Conservation (phyloP, 53 echinoderm and acorn worm species). For the Antedon mediterranea region DNA sequence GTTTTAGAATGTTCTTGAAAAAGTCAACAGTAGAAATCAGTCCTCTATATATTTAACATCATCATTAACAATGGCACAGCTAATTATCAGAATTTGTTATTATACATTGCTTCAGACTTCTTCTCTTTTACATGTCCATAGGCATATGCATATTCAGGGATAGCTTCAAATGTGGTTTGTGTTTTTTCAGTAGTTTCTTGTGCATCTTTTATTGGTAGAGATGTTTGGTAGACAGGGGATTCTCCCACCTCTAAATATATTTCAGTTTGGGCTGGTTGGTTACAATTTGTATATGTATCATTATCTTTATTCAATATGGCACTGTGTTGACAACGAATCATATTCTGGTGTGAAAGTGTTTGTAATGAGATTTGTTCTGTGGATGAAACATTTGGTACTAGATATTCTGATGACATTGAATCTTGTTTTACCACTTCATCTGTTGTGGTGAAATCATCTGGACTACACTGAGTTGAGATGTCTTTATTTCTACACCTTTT, state of each 20-base stretch:
- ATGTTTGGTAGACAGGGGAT: not conserved
- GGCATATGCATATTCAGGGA: too few relatives aligned
- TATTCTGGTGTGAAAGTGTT: not conserved
- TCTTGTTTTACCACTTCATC: not conserved
- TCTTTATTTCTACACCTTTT: not conserved
- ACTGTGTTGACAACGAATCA: not conserved
- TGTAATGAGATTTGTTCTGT: not conserved
- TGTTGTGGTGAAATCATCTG: not conserved
- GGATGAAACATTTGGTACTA: not conserved
- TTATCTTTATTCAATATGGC: not conserved
- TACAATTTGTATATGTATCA: not conserved
- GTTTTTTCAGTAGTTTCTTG: not conserved
- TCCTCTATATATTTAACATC: too few relatives aligned
- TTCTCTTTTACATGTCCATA: too few relatives aligned
- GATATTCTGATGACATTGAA: not conserved
- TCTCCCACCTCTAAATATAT: not conserved
- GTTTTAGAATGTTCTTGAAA: too few relatives aligned
- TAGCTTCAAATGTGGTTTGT: not conserved
- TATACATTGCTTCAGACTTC: too few relatives aligned
- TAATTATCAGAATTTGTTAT: too few relatives aligned
- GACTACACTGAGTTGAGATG: not conserved
- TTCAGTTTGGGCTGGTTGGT: not conserved
- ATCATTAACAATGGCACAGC: too few relatives aligned
- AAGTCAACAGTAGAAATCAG: too few relatives aligned
- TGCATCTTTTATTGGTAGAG: not conserved